A percentile compares a stretch with the other conserved stretches of the same genome.
phyloP scores from a whole-genome alignment of 2,797 vertebrate species.

The Smutsia temminckii region DNA sequence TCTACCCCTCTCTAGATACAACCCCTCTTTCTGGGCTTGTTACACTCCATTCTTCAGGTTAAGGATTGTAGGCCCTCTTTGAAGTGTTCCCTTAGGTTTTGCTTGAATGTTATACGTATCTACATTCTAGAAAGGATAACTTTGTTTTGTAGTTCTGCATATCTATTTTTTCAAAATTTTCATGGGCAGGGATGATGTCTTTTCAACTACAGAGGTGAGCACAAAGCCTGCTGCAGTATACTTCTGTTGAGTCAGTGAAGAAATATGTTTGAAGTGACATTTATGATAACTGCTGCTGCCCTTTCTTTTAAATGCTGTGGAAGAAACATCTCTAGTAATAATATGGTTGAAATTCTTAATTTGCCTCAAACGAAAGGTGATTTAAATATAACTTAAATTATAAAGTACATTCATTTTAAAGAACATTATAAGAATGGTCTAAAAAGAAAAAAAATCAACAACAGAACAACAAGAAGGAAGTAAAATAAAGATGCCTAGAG shows the following conservation, averaged over 20 bases:
- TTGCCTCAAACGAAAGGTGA: not conserved
- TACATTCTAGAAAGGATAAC: not conserved
- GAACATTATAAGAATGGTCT: not conserved
- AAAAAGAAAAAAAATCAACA: not conserved
- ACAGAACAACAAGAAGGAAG: not conserved
- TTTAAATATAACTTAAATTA: constrained; percentile 24
- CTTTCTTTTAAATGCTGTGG: not conserved
- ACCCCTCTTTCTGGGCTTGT: not conserved
- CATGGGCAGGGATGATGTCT: not conserved
- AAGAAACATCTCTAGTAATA: not conserved
- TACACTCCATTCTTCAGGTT: not conserved
- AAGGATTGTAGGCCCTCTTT: not conserved
- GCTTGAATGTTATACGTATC: not conserved
- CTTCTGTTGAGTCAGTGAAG: not conserved
- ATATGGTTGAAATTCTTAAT: not conserved
- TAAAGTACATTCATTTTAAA: not conserved
- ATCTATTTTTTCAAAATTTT: not conserved
- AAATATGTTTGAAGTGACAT: not conserved
- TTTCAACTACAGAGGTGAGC: not conserved
- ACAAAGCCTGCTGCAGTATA: not conserved
- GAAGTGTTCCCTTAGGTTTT: not conserved
- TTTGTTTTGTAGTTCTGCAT: not conserved
- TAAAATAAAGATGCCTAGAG: not conserved
- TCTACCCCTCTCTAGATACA: not conserved
- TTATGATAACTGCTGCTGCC: not conserved